phyloP scores from a whole-genome alignment of 1,140 invertebrate species.

The Apis dorsata region DNA sequence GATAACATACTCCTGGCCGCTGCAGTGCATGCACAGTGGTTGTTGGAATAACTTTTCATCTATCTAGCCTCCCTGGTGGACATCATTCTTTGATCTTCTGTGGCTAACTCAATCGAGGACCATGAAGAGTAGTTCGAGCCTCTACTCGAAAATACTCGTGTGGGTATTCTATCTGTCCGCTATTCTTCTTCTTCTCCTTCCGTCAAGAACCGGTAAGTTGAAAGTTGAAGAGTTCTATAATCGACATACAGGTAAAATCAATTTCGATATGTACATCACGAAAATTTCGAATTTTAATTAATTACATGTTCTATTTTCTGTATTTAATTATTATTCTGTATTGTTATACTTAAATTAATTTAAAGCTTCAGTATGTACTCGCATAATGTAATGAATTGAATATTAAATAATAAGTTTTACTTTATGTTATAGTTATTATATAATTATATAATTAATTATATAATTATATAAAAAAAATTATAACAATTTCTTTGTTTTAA shows the following conservation, averaged over 20 bases:
- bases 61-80: not conserved
- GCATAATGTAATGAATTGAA: too few species aligned
- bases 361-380: too few species aligned
- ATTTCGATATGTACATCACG: not conserved
- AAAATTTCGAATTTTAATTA: not conserved
- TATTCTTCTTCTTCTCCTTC: constrained; percentile 69
- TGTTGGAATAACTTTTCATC: constrained; percentile 54
- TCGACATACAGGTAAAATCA: not conserved
- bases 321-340: not conserved
- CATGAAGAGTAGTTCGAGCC: constrained; percentile 65
- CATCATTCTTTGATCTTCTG: constrained; percentile 41
- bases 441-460: too few species aligned
- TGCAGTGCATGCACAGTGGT: constrained; percentile 64
- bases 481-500: too few species aligned
- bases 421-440: too few species aligned
- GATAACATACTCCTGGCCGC: constrained; percentile 70
- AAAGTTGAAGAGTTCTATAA: not conserved
- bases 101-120: constrained; percentile 48
- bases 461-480: too few species aligned
- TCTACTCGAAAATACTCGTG: constrained; percentile 53
- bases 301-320: too few species aligned
- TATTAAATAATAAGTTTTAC: too few species aligned
- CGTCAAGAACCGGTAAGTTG: constrained; percentile 68
- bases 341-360: too few species aligned
- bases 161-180: constrained; percentile 49